These are phyloP conservation scores for Agapostemon virescens DNA, from an alignment of 2,888 invertebrate species.

Conservation along the genomic window DNA sequence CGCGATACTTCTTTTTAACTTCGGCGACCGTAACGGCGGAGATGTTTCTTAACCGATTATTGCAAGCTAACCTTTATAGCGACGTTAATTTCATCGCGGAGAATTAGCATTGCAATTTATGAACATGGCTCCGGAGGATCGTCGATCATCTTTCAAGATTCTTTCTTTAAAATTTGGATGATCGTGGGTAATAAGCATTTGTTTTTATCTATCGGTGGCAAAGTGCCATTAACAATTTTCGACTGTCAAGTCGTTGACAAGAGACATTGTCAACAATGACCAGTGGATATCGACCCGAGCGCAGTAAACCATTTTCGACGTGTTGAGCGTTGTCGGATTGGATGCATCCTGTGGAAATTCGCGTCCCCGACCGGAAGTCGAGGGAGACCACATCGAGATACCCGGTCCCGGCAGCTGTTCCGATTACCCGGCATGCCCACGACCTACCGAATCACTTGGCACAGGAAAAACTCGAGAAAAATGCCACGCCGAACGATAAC, in stretches of 20 bases:
- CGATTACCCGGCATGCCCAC: constrained; percentile 17
- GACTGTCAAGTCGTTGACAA: too few species aligned
- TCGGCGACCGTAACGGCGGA: neutral
- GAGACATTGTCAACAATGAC: neutral
- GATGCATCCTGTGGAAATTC: constrained; percentile 60
- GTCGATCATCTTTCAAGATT: neutral
- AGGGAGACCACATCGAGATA: constrained; percentile 54
- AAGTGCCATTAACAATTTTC: neutral
- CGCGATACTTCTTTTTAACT: neutral
- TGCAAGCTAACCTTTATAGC: neutral
- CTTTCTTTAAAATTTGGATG: neutral
- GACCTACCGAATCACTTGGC: constrained; percentile 15
- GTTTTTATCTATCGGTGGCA: too few species aligned
- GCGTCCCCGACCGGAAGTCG: constrained; percentile 54
- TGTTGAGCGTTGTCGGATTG: constrained; percentile 23
- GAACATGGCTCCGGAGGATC: neutral
- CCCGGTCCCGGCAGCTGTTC: constrained; percentile 29
- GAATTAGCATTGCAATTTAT: neutral
- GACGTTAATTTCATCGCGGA: neutral
- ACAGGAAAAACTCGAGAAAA: neutral
- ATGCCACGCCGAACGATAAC: neutral
- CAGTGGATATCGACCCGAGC: neutral
- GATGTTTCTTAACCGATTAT: neutral
- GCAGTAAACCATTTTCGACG: neutral
- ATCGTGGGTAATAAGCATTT: neutral